Evolutionary conservation across 2,113 vertebrate species (phyloP).

Genomic region (Crotalus helleri): DNA sequence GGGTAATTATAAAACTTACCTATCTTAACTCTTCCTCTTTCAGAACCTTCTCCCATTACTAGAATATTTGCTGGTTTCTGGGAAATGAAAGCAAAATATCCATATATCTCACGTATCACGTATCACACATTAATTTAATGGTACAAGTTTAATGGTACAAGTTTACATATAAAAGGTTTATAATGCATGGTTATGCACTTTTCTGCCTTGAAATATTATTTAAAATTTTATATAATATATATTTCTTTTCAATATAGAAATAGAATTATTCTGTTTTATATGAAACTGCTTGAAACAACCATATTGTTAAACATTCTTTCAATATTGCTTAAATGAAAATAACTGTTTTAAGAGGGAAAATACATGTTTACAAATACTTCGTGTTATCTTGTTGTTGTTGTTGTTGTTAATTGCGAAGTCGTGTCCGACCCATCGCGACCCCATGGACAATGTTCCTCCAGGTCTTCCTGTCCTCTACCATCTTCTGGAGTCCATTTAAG

Average conservation of each 20-base stretch:
- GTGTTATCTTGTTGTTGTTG: not conserved
- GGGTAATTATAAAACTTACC: constrained; percentile 60
- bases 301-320: not conserved
- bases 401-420: too few species aligned
- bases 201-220: not conserved
- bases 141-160: not conserved
- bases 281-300: not conserved
- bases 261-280: not conserved
- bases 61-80: constrained; percentile 94
- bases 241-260: not conserved
- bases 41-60: constrained; percentile 91
- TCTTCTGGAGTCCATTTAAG: too few species aligned
- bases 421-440: too few species aligned
- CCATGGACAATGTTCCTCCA: too few species aligned
- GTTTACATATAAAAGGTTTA: not conserved
- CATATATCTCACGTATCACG: constrained; percentile 47
- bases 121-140: not conserved
- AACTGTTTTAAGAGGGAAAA: not conserved
- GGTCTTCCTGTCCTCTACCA: too few species aligned
- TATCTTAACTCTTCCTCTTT: constrained; percentile 91
- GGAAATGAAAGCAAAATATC: constrained; percentile 66
- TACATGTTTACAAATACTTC: not conserved
- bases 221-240: not conserved
- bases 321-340: not conserved
- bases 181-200: not conserved